Conservation (phyloP, 2,888 invertebrate species). For the Crioceris asparagi region DNA sequence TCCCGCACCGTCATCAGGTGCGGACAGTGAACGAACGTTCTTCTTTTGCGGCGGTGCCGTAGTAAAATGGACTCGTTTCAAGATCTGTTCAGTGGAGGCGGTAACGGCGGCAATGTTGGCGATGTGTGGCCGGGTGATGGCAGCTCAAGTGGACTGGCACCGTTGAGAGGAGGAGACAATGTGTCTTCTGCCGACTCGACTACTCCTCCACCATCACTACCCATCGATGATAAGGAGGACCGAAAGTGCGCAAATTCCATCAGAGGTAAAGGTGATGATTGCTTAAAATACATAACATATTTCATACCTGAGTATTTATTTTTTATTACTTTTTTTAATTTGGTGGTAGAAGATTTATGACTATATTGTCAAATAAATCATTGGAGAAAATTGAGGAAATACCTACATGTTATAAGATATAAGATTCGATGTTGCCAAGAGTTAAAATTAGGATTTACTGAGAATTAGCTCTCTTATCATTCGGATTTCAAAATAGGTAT, state of each 20-base stretch:
- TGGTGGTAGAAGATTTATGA: too few species aligned
- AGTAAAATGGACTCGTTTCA: constrained; percentile 41
- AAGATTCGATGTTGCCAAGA: too few species aligned
- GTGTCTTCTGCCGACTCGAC: constrained; percentile 46
- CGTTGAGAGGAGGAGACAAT: constrained; percentile 21
- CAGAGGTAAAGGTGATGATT: constrained; percentile 53
- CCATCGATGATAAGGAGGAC: constrained; percentile 38
- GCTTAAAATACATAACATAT: too few species aligned
- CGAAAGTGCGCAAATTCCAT: constrained; percentile 55
- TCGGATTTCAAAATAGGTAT: too few species aligned
- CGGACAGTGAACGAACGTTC: constrained; percentile 7
- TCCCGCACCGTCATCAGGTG: constrained; percentile 9
- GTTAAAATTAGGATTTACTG: too few species aligned
- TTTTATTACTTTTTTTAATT: neutral
- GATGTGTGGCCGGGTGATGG: constrained; percentile 15
- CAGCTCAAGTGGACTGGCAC: constrained; percentile 16
- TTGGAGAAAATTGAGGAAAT: too few species aligned
- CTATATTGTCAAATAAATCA: too few species aligned
- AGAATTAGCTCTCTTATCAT: too few species aligned
- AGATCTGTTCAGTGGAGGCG: constrained; percentile 36
- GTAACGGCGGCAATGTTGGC: constrained; percentile 24
- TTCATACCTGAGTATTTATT: neutral
- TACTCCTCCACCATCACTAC: constrained; percentile 44
- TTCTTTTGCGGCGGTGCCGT: too few species aligned
- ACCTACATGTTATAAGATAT: too few species aligned